Base-by-base conservation (phyloP, 2,888 invertebrate species). In the Callyntrura guangdongensis region DNA sequence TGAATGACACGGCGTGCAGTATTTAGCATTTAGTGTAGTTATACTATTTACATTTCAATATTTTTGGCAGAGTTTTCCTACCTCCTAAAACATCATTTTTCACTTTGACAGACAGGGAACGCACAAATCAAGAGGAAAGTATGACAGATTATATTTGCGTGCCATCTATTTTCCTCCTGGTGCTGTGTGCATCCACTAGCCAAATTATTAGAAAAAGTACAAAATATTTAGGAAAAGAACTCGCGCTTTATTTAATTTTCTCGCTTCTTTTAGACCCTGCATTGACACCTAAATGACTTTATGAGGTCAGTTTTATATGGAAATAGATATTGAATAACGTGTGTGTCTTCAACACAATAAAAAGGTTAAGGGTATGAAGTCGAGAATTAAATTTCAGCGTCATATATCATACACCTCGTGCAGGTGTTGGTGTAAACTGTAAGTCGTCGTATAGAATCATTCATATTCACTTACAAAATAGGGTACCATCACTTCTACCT, bases 261-360 rank as follows among this genome's bases (percentile, higher is more conserved):
- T n/a, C 9, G 36, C 36, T 36, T 36, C 36, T 36, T 36, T 36
- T 49, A 74, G 56, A 81, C 20, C 64, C 67, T 36, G 64, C 81
- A 87, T 56, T 81, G 87, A 87, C 87, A 87, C 81, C 81, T 87
- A 81, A 74, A 67, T 87, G 87, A 87, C 87, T 87, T 87, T 87
- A 87, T 81, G 79, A 36, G 87, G 87, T 87, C 81, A 77, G 17
- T 53, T 69, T 20, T 79, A 45, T 81, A 61, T 64, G 45, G 61
- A 74, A 53, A 67, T 27, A n/a, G n/a, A 61, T 79, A 53, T 81
- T 49, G 79, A 36, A 61, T 25, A 82, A 45, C 45, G 20, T 67
- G 2, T 36, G 20, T 67, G 2, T 36, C 36, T 59, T 22, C 59
- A 1, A 27, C 36, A 27, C n/a, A 77, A 56, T 86, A 81, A 87